Evolutionary conservation across 2,113 vertebrate species (phyloP).

Genomic region (Ctenomys sociabilis): DNA sequence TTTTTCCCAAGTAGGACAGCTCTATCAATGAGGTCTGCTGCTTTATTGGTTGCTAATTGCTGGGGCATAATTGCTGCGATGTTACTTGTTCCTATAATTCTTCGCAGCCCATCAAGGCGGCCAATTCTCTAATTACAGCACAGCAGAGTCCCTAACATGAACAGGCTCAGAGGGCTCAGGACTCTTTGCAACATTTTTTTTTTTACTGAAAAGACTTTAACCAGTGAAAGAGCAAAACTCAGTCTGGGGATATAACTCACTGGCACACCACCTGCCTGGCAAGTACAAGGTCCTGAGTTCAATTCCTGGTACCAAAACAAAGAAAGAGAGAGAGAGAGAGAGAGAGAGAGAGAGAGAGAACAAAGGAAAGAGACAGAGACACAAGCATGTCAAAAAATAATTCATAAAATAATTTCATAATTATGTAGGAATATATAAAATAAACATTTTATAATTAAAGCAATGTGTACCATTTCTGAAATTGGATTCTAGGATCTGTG

Average conservation of each 20-base stretch:
- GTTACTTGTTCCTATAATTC: conserved; percentile 64
- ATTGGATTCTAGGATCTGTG: not conserved
- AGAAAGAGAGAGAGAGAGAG: no score
- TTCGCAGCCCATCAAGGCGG: conserved; percentile 65
- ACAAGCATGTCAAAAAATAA: not conserved
- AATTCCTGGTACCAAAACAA: no score
- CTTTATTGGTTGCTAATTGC: conserved; percentile 78
- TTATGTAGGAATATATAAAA: not conserved
- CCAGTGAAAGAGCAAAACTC: not conserved
- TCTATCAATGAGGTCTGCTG: conserved; percentile 68
- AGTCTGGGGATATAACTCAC: no score
- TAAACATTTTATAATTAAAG: not conserved
- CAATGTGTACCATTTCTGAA: not conserved
- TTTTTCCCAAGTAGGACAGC: conserved; percentile 67
- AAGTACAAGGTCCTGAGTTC: no score
- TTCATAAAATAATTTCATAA: not conserved
- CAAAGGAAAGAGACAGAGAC: no score
- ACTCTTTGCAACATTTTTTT: not conserved
- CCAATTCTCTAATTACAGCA: conserved; percentile 47
- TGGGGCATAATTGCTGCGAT: conserved; percentile 55
- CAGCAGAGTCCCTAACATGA: not conserved
- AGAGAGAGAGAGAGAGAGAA: no score
- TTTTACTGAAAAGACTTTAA: not conserved
- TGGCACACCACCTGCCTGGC: no score
- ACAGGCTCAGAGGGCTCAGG: not conserved